A percentile compares a stretch with the other conserved stretches of the same genome.
Evolutionary conservation across 2,113 vertebrate species (phyloP).

Genomic region (Polypterus senegalus): DNA sequence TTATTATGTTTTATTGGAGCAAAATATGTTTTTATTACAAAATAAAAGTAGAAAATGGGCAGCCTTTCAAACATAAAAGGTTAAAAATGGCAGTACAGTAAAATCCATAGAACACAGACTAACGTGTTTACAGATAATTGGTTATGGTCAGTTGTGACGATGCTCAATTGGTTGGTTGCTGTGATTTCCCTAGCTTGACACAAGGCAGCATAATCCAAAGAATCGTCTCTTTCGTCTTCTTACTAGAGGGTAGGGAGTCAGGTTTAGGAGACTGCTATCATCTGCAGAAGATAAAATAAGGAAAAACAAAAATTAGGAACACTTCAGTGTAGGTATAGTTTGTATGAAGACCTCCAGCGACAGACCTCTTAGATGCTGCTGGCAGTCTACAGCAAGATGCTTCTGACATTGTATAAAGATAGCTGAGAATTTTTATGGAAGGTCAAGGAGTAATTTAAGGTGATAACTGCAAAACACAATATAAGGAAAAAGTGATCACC

Average conservation of each 20-base stretch:
- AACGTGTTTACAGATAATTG: constrained; percentile 42
- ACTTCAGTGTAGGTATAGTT: background rate
- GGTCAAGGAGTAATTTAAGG: no score
- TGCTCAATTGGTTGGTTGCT: constrained; percentile 2
- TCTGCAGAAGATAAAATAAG: constrained; percentile 47
- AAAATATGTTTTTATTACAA: constrained; percentile 44
- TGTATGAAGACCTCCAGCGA: no score
- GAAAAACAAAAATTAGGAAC: no score
- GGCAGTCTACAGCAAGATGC: no score
- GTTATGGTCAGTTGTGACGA: constrained; percentile 23
- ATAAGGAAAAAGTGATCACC: no score
- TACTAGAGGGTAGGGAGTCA: constrained; percentile 88
- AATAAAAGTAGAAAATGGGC: constrained; percentile 54
- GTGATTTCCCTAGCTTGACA: constrained; percentile 69
- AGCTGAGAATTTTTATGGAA: no score
- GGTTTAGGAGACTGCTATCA: constrained; percentile 94
- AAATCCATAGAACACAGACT: constrained; percentile 49
- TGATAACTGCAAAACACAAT: no score
- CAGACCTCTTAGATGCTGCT: no score
- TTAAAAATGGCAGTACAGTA: constrained; percentile 52
- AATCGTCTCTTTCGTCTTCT: constrained; percentile 90
- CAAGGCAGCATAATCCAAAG: constrained; percentile 91
- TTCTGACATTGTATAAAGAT: no score
- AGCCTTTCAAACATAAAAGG: constrained; percentile 56
- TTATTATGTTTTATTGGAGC: constrained; percentile 11